Conservation (phyloP, 2,888 invertebrate species). For the Eueremaeus valkanovi region DNA sequence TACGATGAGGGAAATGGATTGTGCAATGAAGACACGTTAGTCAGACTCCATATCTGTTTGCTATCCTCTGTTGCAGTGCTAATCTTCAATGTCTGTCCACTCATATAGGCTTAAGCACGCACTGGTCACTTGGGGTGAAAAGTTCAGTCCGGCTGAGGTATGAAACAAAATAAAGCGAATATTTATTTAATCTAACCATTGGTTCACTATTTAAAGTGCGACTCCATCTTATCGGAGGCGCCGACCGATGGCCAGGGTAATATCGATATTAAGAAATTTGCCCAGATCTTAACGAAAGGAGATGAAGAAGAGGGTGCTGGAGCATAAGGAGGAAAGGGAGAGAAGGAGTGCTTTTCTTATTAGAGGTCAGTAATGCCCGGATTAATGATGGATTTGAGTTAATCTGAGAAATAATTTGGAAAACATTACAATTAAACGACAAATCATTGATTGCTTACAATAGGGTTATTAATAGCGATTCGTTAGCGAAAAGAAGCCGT, state of each 20-base stretch:
- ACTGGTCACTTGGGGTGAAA: constrained; percentile 88
- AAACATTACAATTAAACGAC: too few species aligned
- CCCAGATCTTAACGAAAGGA: constrained; percentile 79
- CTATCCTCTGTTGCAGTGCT: not conserved
- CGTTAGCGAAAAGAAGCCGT: too few species aligned
- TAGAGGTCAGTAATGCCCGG: too few species aligned
- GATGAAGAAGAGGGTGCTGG: constrained; percentile 69
- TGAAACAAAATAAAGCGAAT: not conserved
- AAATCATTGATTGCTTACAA: too few species aligned
- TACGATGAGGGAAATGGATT: constrained; percentile 68
- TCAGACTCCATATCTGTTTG: not conserved
- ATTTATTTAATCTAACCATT: not conserved
- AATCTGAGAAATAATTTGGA: too few species aligned
- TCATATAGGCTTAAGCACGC: constrained; percentile 71
- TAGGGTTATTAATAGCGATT: too few species aligned
- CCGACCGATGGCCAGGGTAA: constrained; percentile 79
- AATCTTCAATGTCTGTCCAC: not conserved
- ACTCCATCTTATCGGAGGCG: constrained; percentile 89
- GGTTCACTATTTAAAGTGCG: too few species aligned
- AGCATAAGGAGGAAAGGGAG: too few species aligned
- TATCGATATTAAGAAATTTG: constrained; percentile 80
- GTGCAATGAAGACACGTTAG: constrained; percentile 49
- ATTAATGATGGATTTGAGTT: too few species aligned
- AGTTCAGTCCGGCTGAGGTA: constrained; percentile 60
- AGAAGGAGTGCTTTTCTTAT: too few species aligned